Percentiles rank a stretch among this genome's conserved stretches.
Conservation (phyloP, 2,888 invertebrate genomes). For the Criorhina ranunculi region DNA sequence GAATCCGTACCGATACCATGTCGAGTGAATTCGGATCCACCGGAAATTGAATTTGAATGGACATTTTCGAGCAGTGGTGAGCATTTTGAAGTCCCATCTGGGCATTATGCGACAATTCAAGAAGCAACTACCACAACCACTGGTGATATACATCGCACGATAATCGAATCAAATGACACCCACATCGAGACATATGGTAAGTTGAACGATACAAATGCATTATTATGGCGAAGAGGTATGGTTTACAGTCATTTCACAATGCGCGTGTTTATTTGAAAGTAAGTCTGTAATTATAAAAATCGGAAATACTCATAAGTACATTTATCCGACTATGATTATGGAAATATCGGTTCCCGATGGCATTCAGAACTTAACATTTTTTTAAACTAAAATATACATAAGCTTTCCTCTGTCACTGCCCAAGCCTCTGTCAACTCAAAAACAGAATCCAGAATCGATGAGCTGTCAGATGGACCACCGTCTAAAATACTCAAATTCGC, state of each 20-base stretch:
- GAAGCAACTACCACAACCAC: conserved; percentile 85
- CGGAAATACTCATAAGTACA: too few species aligned
- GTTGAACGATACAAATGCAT: conserved; percentile 49
- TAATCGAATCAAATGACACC: conserved; percentile 84
- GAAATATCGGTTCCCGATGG: too few species aligned
- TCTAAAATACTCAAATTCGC: too few species aligned
- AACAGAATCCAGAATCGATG: too few species aligned
- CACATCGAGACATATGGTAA: conserved; percentile 84
- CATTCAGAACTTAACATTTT: too few species aligned
- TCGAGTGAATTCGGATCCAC: conserved; percentile 94
- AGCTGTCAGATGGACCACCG: too few species aligned
- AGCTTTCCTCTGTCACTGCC: too few species aligned
- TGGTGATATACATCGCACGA: conserved; percentile 83
- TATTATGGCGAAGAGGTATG: neutral
- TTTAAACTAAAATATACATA: too few species aligned
- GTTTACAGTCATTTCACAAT: neutral
- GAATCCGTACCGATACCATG: conserved; percentile 93
- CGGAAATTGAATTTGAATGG: conserved; percentile 94
- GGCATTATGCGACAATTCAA: conserved; percentile 86
- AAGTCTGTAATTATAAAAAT: too few species aligned
- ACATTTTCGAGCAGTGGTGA: conserved; percentile 96
- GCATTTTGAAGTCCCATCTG: conserved; percentile 91
- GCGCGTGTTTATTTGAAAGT: neutral
- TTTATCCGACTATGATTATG: too few species aligned
- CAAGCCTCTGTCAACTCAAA: too few species aligned